phyloP scores from a whole-genome alignment of 2,888 invertebrate genomes.

The Myopa tessellatipennis region DNA sequence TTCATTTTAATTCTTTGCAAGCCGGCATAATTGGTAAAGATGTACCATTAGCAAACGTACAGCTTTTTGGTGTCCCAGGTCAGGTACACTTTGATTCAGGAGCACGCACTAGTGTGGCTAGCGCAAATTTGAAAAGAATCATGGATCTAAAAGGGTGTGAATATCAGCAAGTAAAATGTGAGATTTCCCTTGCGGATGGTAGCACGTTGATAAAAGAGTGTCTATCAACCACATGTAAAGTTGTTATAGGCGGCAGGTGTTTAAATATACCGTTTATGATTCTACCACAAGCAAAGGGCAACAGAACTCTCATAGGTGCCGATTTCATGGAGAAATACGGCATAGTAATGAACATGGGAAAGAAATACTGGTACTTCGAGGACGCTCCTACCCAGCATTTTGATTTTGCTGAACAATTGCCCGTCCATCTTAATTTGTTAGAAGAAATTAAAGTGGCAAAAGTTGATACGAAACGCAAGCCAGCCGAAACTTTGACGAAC shows the following conservation, averaged over 20 bases:
- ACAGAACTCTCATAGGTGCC: neutral
- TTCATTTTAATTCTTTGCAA: conserved; percentile 9
- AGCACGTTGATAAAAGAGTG: conserved; percentile 32
- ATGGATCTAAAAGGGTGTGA: conserved; percentile 36
- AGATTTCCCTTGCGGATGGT: conserved; percentile 39
- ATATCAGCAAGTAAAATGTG: conserved; percentile 26
- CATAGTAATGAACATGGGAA: neutral
- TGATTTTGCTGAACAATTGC: conserved; percentile 14
- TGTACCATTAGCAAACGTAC: neutral
- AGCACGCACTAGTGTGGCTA: conserved; percentile 47
- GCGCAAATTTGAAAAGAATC: conserved; percentile 29
- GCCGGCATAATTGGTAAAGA: neutral
- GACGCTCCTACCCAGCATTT: conserved; percentile 33
- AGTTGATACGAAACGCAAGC: neutral
- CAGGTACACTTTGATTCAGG: conserved; percentile 24
- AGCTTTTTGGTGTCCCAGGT: neutral
- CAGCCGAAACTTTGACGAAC: neutral
- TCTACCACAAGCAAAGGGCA: neutral
- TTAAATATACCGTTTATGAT: neutral
- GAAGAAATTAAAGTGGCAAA: neutral
- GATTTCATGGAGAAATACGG: neutral
- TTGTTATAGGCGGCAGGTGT: conserved; percentile 40
- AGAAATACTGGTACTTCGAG: conserved; percentile 6
- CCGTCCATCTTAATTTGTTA: conserved; percentile 7
- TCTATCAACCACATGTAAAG: conserved; percentile 37